Evolutionary conservation across 2,797 vertebrate genomes (phyloP), one percentile per base, ranked within the genome.

Genomic region (Lagodon rhomboides): DNA sequence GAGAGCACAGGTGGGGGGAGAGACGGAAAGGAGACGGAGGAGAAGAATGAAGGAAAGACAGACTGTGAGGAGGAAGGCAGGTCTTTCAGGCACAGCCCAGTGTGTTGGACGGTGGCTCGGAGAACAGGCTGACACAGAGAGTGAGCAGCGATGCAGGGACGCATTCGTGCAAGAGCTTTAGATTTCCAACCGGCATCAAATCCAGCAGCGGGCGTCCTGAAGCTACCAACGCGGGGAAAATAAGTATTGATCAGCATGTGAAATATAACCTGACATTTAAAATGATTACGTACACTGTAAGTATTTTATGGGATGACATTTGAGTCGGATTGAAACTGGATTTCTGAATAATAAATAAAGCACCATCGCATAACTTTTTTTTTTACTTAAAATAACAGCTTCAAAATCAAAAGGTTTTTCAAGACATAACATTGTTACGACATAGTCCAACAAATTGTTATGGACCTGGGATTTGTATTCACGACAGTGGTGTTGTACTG

Each of bases 21-120:
- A 62, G 69, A 64, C 38, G 47, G 34, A 65, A n/a, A 66, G 44
- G 20, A 51, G n/a, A 72, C 47, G 55, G 49, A 68, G 46, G 67
- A 80, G 63, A 68, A 75, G 73, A 71, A 83, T 1, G 43, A 53
- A 38, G 68, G 56, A 68, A 55, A 86, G 75, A 88, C 83, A 83
- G 89, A 74, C 80, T 91, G 84, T 92, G 87, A 82, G 89, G 87
- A 90, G 88, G 89, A 92, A 80, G 87, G 76, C 64, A 72, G 75
- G 80, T 81, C 82, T 75, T 49, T 65, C 49, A 56, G 79, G 72
- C 81, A 62, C 30, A 75, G 83, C 74, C 61, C 82, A 55, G 70
- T 30, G 81, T 78, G 69, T 78, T 86, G 75, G 83, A 88, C 15
- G 12, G 63, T 44, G 71, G 79, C 62, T 41, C 5, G 63, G 55